phyloP scores from a whole-genome alignment of 2,888 invertebrate species.

The Tetrapedia diversipes region DNA sequence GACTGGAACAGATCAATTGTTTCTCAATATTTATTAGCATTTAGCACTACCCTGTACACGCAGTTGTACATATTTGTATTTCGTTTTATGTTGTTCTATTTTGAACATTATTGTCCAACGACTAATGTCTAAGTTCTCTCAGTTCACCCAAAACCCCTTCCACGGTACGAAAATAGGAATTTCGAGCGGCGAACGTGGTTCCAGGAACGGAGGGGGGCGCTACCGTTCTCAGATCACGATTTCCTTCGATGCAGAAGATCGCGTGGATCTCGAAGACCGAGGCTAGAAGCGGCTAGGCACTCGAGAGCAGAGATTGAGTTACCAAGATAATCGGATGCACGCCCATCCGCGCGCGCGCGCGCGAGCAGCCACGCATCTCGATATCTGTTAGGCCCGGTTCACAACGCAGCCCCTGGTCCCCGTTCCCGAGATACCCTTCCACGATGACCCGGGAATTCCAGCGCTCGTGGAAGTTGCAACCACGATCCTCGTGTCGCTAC shows the following conservation, averaged over 20 bases:
- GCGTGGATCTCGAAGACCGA: constrained; percentile 47
- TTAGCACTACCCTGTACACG: no score
- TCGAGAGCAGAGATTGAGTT: constrained; percentile 77
- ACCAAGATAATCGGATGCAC: constrained; percentile 80
- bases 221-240: constrained; percentile 48
- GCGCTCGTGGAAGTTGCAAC: background rate
- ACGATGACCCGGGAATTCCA: constrained; percentile 44
- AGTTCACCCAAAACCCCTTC: constrained; percentile 9
- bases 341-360: constrained; percentile 75
- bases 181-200: constrained; percentile 15
- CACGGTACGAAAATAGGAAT: constrained; percentile 15
- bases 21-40: no score
- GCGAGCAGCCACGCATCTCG: constrained; percentile 72
- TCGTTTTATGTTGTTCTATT: no score
- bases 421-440: constrained; percentile 34
- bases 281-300: constrained; percentile 61
- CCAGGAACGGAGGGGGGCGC: constrained; percentile 37
- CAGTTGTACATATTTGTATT: no score
- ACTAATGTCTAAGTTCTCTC: no score
- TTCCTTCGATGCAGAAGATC: constrained; percentile 51
- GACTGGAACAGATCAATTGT: no score
- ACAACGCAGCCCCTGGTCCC: constrained; percentile 49
- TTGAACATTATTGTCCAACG: no score
- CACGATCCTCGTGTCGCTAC: constrained; percentile 20
- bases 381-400: constrained; percentile 65